Base-by-base conservation (phyloP, 2,113 vertebrate genomes). In the Rhegmatorhina hoffmannsi region DNA sequence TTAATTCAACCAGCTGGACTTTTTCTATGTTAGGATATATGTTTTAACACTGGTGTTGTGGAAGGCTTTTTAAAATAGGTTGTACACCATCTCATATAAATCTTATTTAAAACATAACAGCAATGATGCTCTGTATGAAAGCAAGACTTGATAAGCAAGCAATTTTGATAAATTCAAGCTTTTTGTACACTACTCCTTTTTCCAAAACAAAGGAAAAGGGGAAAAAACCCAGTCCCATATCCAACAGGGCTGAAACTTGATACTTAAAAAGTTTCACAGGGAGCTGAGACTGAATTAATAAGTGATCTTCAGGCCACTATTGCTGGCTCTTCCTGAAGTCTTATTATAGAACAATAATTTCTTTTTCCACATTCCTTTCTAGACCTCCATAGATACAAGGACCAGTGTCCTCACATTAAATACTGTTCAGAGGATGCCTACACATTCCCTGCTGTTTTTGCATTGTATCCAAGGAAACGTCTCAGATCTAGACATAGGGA, bases 391-490 rank as follows among this genome's bases (percentile, higher is more conserved):
- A 98, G 95, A 94, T 91, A 96, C 87, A 90, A 80, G 56, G 58
- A 96, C 89, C 74, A 89, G 67, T 90, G 76, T 40, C 59, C 47
- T 93, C 86, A 76, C 78, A 75, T 94, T 95, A 91, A 94, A 96
- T 66, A 74, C 88, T 95, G 43, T 93, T 97, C 89, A 95, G 66
- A 92, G 94, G 94, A 89, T 95, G 84, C 85, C 94, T 95, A 94
- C 78, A 53, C 92, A 97, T 97, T 97, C 94, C 69, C 53, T 90
- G 84, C 81, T 97, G 84, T 33, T 96, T 97, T 97, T 95, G 64
- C 93, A 62, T 80, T 95, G 96, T 98, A 97, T 95, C 97, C 96
- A 97, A 81, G 97, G 97, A 97, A 97, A 97, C 81, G 3, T 77
- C 70, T 75, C 70, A 89, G 63, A 83, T 96, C 80, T 96, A 95